Conservation (phyloP, 2,797 vertebrate genomes). For the Harpagifer antarcticus region DNA sequence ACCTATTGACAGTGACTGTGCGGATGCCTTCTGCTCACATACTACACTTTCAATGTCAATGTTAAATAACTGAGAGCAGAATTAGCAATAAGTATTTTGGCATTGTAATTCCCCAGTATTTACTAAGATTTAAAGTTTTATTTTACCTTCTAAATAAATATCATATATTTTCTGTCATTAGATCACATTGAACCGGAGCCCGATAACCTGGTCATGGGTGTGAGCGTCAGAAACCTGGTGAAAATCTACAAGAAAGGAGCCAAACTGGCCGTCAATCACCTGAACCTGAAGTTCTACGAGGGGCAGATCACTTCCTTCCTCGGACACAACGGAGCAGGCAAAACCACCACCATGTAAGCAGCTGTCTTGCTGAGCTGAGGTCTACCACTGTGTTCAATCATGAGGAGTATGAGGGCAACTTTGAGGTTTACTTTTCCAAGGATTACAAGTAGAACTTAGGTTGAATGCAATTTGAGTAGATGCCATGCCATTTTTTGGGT, state of each 20-base stretch:
- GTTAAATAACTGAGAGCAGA: neutral
- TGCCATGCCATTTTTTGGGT: neutral
- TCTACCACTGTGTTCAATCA: neutral
- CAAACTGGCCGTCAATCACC: slow-evolving; percentile 87
- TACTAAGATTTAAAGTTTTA: neutral
- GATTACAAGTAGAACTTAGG: neutral
- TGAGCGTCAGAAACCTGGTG: slow-evolving; percentile 89
- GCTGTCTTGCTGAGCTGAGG: neutral
- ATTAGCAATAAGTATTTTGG: neutral
- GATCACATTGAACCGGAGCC: slow-evolving; percentile 88
- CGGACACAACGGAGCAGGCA: slow-evolving; percentile 93
- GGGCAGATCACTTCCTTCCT: slow-evolving; percentile 94
- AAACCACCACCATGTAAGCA: slow-evolving; percentile 94
- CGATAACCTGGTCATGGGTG: slow-evolving; percentile 79
- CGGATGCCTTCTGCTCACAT: neutral
- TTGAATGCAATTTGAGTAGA: neutral
- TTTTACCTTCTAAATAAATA: slow-evolving; percentile 1
- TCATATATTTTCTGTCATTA: slow-evolving; percentile 63
- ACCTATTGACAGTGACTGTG: neutral
- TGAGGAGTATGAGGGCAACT: neutral
- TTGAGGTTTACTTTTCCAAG: neutral
- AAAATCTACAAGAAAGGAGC: slow-evolving; percentile 88
- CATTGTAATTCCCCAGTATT: neutral
- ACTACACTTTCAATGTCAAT: neutral
- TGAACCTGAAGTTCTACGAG: slow-evolving; percentile 93